phyloP scores from a whole-genome alignment of 2,797 vertebrate genomes.

The Remorina albescens region DNA sequence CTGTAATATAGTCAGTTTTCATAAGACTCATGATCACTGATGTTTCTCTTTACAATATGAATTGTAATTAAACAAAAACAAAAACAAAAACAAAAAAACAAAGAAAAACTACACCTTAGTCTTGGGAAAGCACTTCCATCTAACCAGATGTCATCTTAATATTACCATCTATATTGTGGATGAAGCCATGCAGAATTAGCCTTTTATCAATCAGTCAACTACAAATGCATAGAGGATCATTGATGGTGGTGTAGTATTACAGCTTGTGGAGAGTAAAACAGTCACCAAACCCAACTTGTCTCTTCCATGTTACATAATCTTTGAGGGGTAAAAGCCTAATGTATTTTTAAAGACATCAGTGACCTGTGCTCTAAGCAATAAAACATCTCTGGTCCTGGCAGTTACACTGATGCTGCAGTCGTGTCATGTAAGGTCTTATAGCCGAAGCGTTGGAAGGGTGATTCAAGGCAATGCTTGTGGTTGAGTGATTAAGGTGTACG shows the following conservation, averaged over 20 bases:
- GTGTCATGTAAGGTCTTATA: conserved; percentile 21
- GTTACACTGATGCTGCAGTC: conserved; percentile 28
- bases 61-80: too few species aligned
- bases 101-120: conserved; percentile 2
- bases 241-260: conserved; percentile 11
- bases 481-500: too few species aligned
- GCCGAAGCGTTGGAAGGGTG: conserved; percentile 35
- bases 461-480: too few species aligned
- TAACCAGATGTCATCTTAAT: background rate
- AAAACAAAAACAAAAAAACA: too few species aligned
- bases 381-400: conserved; percentile 23
- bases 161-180: background rate
- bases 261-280: conserved; percentile 19
- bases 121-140: background rate
- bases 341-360: conserved; percentile 51
- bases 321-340: conserved; percentile 33
- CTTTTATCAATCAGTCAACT: background rate
- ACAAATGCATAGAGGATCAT: background rate
- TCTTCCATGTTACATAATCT: conserved; percentile 42
- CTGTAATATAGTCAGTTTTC: too few species aligned
- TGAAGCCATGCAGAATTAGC: conserved; percentile 5
- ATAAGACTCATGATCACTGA: too few species aligned
- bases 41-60: too few species aligned
- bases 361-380: conserved; percentile 13
- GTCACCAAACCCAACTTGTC: conserved; percentile 30